phyloP scores from a whole-genome alignment of 2,113 vertebrate species.

The Mastomys natalensis region DNA sequence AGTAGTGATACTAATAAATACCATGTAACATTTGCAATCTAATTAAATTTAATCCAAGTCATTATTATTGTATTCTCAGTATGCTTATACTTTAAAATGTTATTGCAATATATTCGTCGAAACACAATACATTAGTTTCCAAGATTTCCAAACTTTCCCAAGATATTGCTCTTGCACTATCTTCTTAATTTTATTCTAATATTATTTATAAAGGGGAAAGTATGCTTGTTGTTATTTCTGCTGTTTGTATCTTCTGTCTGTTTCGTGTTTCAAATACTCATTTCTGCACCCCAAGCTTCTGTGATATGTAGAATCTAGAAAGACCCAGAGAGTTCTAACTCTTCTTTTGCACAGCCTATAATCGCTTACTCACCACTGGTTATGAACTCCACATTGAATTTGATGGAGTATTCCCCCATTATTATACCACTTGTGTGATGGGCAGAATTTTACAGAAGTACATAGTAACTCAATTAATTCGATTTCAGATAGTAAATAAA shows the following conservation, averaged over 20 bases:
- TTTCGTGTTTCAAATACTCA: background rate
- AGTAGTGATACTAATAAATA: background rate
- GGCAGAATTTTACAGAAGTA: background rate
- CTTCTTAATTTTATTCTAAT: background rate
- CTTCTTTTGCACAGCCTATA: background rate
- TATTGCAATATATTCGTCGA: background rate
- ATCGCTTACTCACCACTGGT: background rate
- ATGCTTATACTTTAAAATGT: background rate
- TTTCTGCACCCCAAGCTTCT: background rate
- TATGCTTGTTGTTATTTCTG: too few species aligned
- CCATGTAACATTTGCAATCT: background rate
- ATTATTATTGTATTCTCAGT: background rate
- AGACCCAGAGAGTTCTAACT: fast-evolving
- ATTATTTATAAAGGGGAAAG: background rate
- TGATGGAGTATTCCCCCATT: too few species aligned
- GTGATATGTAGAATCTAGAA: background rate
- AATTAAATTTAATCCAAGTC: background rate
- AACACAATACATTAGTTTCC: background rate
- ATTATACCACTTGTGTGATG: background rate
- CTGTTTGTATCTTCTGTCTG: too few species aligned
- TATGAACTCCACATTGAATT: background rate
- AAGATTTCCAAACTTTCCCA: background rate
- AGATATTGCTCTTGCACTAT: background rate
- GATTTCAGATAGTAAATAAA: background rate
- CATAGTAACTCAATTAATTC: background rate